A percentile compares a stretch with the other conserved stretches of the same genome.
phyloP scores from a whole-genome alignment of 2,888 invertebrate genomes.

The Cataglyphis cursor region DNA sequence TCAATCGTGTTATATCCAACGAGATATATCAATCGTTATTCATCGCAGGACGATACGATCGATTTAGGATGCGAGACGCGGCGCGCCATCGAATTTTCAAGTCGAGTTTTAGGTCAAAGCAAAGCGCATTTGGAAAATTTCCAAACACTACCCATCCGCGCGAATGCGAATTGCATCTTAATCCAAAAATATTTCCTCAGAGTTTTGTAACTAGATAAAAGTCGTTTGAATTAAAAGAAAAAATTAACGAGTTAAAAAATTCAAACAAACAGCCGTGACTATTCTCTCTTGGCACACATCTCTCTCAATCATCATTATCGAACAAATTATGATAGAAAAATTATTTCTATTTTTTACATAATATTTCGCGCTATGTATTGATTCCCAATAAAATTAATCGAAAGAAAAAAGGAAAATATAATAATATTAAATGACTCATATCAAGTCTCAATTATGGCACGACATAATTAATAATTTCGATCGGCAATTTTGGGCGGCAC shows the following conservation, averaged over 20 bases:
- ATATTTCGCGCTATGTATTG: background rate
- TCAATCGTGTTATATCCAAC: slow-evolving; percentile 50
- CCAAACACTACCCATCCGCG: slow-evolving; percentile 65
- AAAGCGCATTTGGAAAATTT: slow-evolving; percentile 65
- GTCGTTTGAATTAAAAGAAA: slow-evolving; percentile 36
- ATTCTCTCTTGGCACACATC: background rate
- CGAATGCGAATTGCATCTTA: slow-evolving; percentile 52
- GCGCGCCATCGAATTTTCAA: slow-evolving; percentile 28
- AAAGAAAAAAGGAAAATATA: background rate
- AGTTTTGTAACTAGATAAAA: slow-evolving; percentile 45
- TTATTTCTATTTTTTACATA: background rate
- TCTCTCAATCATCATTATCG: slow-evolving; percentile 2
- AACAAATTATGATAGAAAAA: background rate
- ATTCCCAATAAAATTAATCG: slow-evolving; percentile 5
- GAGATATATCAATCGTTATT: slow-evolving; percentile 53
- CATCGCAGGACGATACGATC: slow-evolving; percentile 42
- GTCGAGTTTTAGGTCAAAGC: slow-evolving; percentile 64
- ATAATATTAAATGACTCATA: background rate
- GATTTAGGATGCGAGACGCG: slow-evolving; percentile 36
- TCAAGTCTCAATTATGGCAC: background rate
- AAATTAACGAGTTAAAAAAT: slow-evolving; percentile 16
- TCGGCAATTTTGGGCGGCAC: slow-evolving; percentile 29
- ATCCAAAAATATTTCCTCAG: slow-evolving; percentile 68
- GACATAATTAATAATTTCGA: slow-evolving; percentile 44
- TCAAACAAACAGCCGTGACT: slow-evolving; percentile 21